Evolutionary conservation across 2,888 invertebrate genomes (phyloP), one percentile per base, ranked within the genome.

Genomic region (Fragum fragum): DNA sequence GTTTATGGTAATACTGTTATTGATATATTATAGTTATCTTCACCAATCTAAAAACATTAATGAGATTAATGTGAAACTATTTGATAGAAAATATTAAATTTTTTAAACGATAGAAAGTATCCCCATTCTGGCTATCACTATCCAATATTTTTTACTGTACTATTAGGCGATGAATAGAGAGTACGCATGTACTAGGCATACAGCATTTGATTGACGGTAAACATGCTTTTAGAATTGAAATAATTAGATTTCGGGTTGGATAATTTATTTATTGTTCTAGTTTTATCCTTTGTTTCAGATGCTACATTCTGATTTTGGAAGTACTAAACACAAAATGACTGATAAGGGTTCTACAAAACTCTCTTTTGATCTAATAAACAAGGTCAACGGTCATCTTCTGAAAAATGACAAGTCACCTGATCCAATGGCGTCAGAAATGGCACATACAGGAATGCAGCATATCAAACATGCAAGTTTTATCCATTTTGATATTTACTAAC

Each of bases 331-430:
- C 1, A 1, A 11, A 57, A 57, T 14, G 21, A 3, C 11, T 6
- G 57, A 57, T 7, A 2, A 57, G 57, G 23, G 18, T 14, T 9
- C 23, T 23, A 57, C 21, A 26, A 26, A 26, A 23, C 57, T 21
- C 23, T 21, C 57, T 2, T 57, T 57, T n/a, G 57, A 57, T 23
- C 57, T 57, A 3, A 57, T 57, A 1, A 57, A 57, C 57, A 57
- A 26, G 23, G 23, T 57, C 23, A 57, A 57, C 57, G 57, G 57
- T 2, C 57, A 57, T 23, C 26, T 57, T 3, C 26, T 57, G 57
- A 57, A 21, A 14, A 52, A 3, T 21, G 52, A 52, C 14, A 52
- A 52, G 5, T 52, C 52, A 52, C 57, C 5, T 47, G 47, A 47
- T 16, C 47, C 47, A 47, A 47, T 47, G 47, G 47, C 47, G 16